Evolutionary conservation across 2,797 vertebrate genomes (phyloP), one percentile per base, ranked within the genome.

Genomic region (Chanos chanos): DNA sequence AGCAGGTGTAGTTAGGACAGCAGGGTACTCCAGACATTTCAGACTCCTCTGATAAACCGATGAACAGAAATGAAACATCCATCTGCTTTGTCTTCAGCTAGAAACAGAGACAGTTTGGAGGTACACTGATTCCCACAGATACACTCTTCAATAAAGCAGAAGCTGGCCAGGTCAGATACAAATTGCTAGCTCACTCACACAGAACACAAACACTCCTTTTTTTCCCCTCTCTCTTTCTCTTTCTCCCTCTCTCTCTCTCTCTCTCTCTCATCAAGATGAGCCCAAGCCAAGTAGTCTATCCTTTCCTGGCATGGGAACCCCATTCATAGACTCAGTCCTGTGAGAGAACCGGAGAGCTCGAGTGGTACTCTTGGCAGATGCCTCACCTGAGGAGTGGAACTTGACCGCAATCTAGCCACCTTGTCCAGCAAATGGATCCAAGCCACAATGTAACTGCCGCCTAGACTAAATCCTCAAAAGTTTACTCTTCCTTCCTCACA

Each of bases 291-390:
- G 37, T 7, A 25, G 13, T 58, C 16, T 53, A 22, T 34, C 21
- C 33, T 16, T 2, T 54, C 18, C 37, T 55, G 41, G 50, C 40
- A 22, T 19, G 40, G 50, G 51, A 57, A 7, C 24, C 7, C 27
- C 22, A 9, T 54, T 49, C 19, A 7, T 18, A 21, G n/a, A 50
- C 51, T 7, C 12, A 7, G 30, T 34, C 21, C 16, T 2, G 31
- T 47, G 66, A 58, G 15, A 24, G 25, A 40, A 30, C 52, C 44
- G 34, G 52, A 45, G 44, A 25, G n/a, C 22, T 55, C 31, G 49
- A 41, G 54, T 41, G 58, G 44, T 37, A 44, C 22, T 48, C 53
- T 48, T 58, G 60, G 60, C 48, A 64, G 34, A 33, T 8, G 53
- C 10, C 9, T 19, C 33, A 63, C 39, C 50, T 39, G 31, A 58